phyloP scores from a whole-genome alignment of 2,797 vertebrate genomes.

The Sorex maritimensis region DNA sequence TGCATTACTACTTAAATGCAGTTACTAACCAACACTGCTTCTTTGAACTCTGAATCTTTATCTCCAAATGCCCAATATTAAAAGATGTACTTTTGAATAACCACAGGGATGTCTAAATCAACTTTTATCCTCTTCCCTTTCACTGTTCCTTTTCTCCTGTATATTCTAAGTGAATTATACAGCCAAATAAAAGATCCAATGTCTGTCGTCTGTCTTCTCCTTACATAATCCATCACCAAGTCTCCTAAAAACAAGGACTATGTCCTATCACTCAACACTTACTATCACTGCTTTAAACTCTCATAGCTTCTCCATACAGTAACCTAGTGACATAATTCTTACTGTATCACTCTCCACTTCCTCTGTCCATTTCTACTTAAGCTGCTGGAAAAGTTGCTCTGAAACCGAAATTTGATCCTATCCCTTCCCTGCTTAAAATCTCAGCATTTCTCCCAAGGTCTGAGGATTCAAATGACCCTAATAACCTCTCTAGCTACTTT shows the following conservation, averaged over 20 bases:
- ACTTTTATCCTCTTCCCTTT: not conserved
- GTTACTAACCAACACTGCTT: not conserved
- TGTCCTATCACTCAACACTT: not conserved
- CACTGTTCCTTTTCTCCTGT: not conserved
- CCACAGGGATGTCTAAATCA: not conserved
- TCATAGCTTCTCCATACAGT: not conserved
- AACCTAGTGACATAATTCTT: not conserved
- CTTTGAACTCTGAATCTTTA: not conserved
- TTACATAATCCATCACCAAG: not conserved
- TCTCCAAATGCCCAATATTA: not conserved
- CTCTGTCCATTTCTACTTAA: conserved; percentile 20
- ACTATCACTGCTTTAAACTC: not conserved
- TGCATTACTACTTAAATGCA: not conserved
- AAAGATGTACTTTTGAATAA: not conserved
- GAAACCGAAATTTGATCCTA: conserved; percentile 2
- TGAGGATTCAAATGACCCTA: not conserved
- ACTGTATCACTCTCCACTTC: not conserved
- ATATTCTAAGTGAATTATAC: not conserved
- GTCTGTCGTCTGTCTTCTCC: not conserved
- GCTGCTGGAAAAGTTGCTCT: not conserved
- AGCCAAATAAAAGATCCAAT: not conserved
- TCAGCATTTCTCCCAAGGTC: not conserved
- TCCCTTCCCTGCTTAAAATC: not conserved
- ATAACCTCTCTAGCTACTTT: not conserved
- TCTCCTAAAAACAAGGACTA: not conserved